Conservation (phyloP, 2,888 invertebrate species). For the Drosophila nr. fundita region DNA sequence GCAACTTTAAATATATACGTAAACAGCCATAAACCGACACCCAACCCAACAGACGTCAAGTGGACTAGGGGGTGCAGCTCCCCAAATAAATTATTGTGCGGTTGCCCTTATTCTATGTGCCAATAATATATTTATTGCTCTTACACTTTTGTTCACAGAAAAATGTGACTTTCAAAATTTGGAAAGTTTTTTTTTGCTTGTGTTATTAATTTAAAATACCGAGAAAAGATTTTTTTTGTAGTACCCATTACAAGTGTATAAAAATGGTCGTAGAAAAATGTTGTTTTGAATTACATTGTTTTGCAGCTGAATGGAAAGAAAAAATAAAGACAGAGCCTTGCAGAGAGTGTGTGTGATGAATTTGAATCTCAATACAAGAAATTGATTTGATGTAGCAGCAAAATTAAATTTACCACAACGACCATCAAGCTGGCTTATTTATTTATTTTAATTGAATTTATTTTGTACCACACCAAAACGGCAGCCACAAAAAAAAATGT, state of each 20-base stretch:
- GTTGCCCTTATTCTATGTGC: constrained; percentile 7
- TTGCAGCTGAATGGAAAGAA: neutral
- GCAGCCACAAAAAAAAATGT: constrained; percentile 1
- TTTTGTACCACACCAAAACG: constrained; percentile 30
- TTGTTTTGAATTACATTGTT: neutral
- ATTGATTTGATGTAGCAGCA: constrained; percentile 3
- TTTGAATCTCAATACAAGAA: neutral
- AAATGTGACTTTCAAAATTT: constrained; percentile 8
- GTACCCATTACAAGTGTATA: neutral
- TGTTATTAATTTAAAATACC: neutral
- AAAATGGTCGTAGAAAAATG: neutral
- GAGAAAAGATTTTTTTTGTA: neutral
- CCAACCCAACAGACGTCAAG: constrained; percentile 27
- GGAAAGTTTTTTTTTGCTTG: neutral
- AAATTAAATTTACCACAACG: constrained; percentile 49
- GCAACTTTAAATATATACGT: constrained; percentile 31
- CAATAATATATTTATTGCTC: constrained; percentile 10
- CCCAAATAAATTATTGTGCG: constrained; percentile 21
- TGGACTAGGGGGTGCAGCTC: constrained; percentile 6
- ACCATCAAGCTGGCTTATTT: constrained; percentile 46
- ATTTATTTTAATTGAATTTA: constrained; percentile 61
- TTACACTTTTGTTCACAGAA: neutral
- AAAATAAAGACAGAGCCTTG: neutral
- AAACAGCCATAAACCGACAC: constrained; percentile 26
- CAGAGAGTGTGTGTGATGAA: neutral